A percentile compares a stretch with the other conserved stretches of the same genome.
Evolutionary conservation across 2,797 vertebrate species (phyloP).

Genomic region (Halcyon badia): DNA sequence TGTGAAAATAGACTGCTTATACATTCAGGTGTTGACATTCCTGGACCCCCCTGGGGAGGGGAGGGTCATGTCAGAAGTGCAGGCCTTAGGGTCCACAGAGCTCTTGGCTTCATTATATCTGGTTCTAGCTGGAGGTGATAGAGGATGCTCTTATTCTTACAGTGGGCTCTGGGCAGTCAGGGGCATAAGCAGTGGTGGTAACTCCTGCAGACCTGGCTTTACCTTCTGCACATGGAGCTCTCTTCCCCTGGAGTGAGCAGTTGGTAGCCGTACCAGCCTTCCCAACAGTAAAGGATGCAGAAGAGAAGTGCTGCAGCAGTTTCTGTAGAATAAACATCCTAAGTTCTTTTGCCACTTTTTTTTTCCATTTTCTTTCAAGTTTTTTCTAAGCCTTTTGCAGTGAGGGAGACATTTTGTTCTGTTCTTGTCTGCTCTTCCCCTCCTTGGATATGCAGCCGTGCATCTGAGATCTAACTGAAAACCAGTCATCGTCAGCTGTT

Average conservation of each 20-base stretch:
- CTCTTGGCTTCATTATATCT: neutral
- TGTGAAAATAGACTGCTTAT: neutral
- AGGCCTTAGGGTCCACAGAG: neutral
- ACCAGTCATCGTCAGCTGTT: neutral
- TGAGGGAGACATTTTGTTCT: slow-evolving; percentile 27
- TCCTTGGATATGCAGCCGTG: neutral
- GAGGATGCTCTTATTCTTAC: neutral
- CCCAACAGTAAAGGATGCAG: neutral
- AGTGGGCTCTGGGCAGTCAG: neutral
- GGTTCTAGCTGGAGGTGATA: neutral
- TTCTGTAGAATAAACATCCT: neutral
- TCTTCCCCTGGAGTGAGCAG: neutral
- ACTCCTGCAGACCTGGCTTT: neutral
- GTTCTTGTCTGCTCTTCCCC: neutral
- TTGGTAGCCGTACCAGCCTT: neutral
- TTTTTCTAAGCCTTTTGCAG: neutral
- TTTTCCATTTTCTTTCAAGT: neutral
- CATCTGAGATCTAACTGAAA: neutral
- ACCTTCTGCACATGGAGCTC: neutral
- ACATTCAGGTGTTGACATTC: neutral
- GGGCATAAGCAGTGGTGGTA: neutral
- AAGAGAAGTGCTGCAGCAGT: neutral
- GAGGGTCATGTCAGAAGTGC: neutral
- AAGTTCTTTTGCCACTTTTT: neutral
- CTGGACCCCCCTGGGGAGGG: neutral